phyloP scores from a whole-genome alignment of 1,140 invertebrate species.

The Drosophila ogumai region DNA sequence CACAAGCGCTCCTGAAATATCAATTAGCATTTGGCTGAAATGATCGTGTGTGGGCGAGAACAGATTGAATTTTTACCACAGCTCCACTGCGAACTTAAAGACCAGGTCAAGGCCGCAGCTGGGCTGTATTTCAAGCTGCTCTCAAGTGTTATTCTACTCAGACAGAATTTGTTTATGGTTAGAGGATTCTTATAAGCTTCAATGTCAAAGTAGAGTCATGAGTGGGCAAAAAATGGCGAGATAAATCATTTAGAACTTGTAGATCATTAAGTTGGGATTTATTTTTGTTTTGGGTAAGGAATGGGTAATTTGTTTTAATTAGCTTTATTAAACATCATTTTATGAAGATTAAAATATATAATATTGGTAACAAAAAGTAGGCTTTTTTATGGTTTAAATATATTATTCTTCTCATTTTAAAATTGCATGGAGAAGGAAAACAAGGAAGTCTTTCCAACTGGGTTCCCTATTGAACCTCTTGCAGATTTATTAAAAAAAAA shows the following conservation, averaged over 20 bases:
- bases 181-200: conserved; percentile 15
- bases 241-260: conserved; percentile 1
- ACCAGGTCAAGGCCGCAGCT: conserved; percentile 30
- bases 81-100: conserved; percentile 8
- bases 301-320: background rate
- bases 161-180: conserved; percentile 1
- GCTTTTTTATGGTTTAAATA: too few relatives aligned
- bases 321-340: background rate
- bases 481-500: background rate
- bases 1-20: conserved; percentile 53
- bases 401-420: too few relatives aligned
- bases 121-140: background rate
- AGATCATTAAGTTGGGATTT: background rate
- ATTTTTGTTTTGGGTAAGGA: background rate
- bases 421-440: background rate
- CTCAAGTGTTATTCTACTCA: conserved; percentile 1
- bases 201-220: conserved; percentile 8
- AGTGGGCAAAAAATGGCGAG: background rate
- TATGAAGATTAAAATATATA: background rate
- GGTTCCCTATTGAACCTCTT: background rate
- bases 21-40: conserved; percentile 52
- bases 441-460: background rate
- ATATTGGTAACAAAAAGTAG: background rate
- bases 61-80: conserved; percentile 1
- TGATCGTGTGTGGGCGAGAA: conserved; percentile 39